Conservation (phyloP, 2,888 invertebrate genomes). For the Entomobrya multifasciata region DNA sequence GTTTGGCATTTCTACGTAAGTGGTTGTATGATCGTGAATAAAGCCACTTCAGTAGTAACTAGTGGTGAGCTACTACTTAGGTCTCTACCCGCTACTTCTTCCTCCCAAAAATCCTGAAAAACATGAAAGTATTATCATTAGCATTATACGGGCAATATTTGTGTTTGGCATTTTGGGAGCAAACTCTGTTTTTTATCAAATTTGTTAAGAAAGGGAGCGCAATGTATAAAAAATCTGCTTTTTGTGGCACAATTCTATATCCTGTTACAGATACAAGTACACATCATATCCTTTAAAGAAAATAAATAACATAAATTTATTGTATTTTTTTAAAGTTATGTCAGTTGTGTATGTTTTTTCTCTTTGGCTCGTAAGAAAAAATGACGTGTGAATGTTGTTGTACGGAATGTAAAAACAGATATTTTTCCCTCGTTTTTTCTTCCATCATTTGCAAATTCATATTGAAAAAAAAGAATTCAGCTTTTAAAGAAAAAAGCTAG, state of each 20-base stretch:
- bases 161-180: too few species aligned
- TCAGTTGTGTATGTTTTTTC: constrained; percentile 23
- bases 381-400: not conserved
- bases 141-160: too few species aligned
- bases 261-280: not conserved
- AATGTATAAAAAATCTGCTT: constrained; percentile 15
- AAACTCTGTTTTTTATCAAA: not conserved
- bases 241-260: not conserved
- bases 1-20: constrained; percentile 8
- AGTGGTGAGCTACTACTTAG: too few species aligned
- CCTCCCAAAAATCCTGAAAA: not conserved
- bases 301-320: constrained; percentile 17
- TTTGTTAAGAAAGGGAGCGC: not conserved
- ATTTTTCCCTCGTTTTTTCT: not conserved
- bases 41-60: constrained; percentile 9
- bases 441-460: not conserved
- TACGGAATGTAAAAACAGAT: not conserved
- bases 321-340: not conserved
- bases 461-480: constrained; percentile 8
- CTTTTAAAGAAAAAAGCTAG: too few species aligned
- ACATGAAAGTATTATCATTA: constrained; percentile 21
- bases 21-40: constrained; percentile 6
- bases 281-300: not conserved
- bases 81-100: too few species aligned
- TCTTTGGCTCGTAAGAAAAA: not conserved